These are phyloP conservation scores for Stichopus horrens DNA, from an alignment of 53 echinoderm and acorn worm genomes.

Conservation along the genomic window DNA sequence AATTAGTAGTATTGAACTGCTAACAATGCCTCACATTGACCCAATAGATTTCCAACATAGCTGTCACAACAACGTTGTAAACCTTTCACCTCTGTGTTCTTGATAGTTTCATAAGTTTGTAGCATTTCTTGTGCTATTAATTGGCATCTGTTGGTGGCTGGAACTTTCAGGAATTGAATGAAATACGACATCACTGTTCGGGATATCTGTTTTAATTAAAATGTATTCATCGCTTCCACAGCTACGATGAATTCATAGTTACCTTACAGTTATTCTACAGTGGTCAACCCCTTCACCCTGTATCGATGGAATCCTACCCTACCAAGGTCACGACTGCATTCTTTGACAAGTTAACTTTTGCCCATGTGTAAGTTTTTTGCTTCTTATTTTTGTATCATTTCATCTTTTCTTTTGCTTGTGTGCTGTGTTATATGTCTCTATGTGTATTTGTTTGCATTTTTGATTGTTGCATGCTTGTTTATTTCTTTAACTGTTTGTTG, in stretches of 20 bases:
- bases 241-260: slow-evolving; percentile 78
- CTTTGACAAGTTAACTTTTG: slow-evolving; percentile 81
- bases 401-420: no score
- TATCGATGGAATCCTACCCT: slow-evolving; percentile 76
- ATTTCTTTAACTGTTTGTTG: no score
- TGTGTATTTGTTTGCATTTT: no score
- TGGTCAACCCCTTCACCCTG: slow-evolving; percentile 66
- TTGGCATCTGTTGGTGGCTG: neutral
- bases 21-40: no score
- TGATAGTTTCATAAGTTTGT: no score
- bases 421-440: no score
- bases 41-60: no score
- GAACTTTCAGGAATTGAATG: neutral
- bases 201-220: slow-evolving; percentile 1
- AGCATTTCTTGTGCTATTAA: neutral
- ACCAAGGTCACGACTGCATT: slow-evolving; percentile 68
- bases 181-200: neutral
- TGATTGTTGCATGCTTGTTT: no score
- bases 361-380: slow-evolving; percentile 46
- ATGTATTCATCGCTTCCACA: slow-evolving; percentile 43
- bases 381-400: no score
- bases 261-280: slow-evolving; percentile 81
- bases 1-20: no score
- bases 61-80: no score
- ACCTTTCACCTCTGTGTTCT: no score